Conservation (phyloP, 2,888 invertebrate species). For the Sclerodermus sp. region DNA sequence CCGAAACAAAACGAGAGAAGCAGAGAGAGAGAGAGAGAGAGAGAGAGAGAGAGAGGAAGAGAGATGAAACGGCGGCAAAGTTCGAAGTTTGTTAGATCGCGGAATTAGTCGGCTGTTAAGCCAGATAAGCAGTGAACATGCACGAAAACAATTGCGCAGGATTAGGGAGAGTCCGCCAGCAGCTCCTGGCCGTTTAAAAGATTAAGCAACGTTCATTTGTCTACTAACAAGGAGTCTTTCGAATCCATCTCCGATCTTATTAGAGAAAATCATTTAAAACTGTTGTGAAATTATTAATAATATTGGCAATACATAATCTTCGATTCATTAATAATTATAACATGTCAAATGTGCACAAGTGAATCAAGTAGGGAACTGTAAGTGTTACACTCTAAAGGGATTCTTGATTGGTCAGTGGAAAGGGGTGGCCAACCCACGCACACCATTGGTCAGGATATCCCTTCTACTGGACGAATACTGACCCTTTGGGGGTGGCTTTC, state of each 20-base stretch:
- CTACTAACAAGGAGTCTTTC: slow-evolving; percentile 1
- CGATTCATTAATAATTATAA: too few species aligned
- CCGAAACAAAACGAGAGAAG: too few species aligned
- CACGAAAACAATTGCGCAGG: slow-evolving; percentile 51
- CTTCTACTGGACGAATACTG: slow-evolving; percentile 47
- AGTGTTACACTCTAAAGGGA: slow-evolving; percentile 7
- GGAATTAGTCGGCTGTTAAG: slow-evolving; percentile 57
- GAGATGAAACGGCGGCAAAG: slow-evolving; percentile 21
- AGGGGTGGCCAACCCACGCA: slow-evolving; percentile 48
- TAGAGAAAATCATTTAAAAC: too few species aligned
- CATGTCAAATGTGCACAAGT: too few species aligned
- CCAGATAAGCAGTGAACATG: slow-evolving; percentile 55
- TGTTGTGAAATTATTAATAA: too few species aligned
- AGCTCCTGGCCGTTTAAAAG: slow-evolving; percentile 33
- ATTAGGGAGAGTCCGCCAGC: slow-evolving; percentile 29
- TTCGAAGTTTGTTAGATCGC: slow-evolving; percentile 50
- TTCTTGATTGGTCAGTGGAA: slow-evolving; percentile 52
- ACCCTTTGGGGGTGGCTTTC: slow-evolving; percentile 45
- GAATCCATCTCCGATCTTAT: too few species aligned
- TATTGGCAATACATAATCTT: too few species aligned
- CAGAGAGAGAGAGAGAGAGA: too few species aligned
- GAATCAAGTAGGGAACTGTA: too few species aligned
- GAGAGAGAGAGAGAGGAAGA: too few species aligned
- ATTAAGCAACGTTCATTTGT: slow-evolving; percentile 37
- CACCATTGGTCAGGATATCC: slow-evolving; percentile 51